Conservation (phyloP, 2,113 vertebrate species). For the Channa maculata region DNA sequence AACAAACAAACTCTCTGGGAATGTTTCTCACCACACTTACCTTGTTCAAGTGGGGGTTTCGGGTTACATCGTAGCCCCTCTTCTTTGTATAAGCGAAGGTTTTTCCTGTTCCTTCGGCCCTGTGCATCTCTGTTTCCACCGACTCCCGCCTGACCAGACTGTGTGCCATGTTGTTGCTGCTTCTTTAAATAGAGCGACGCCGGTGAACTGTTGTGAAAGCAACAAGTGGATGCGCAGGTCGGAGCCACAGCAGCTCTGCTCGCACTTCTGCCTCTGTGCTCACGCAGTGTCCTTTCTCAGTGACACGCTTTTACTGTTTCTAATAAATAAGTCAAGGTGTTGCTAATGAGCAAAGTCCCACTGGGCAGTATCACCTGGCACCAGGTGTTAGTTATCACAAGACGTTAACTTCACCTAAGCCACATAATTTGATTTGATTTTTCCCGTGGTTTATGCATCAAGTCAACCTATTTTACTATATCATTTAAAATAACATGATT, state of each 20-base stretch:
- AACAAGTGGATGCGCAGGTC: constrained; percentile 76
- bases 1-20: not conserved
- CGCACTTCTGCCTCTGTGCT: not conserved
- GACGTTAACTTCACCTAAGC: no score
- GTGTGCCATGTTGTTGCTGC: constrained; percentile 78
- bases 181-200: constrained; percentile 79
- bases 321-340: not conserved
- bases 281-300: constrained; percentile 43
- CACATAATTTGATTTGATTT: no score
- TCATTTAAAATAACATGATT: no score
- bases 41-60: constrained; percentile 91
- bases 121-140: constrained; percentile 80
- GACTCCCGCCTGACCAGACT: constrained; percentile 77
- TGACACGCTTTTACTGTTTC: constrained; percentile 3
- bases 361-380: not conserved
- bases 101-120: constrained; percentile 60
- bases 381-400: not conserved
- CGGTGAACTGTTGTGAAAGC: constrained; percentile 53
- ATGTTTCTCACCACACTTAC: constrained; percentile 59
- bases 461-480: no score
- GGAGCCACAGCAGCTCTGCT: constrained; percentile 1
- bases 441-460: no score
- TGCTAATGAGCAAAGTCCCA: constrained; percentile 16
- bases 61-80: constrained; percentile 88
- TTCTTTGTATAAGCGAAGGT: constrained; percentile 84